Evolutionary conservation across 2,888 invertebrate genomes (phyloP), one percentile per base, ranked within the genome.

Genomic region (Drosophila formosana): DNA sequence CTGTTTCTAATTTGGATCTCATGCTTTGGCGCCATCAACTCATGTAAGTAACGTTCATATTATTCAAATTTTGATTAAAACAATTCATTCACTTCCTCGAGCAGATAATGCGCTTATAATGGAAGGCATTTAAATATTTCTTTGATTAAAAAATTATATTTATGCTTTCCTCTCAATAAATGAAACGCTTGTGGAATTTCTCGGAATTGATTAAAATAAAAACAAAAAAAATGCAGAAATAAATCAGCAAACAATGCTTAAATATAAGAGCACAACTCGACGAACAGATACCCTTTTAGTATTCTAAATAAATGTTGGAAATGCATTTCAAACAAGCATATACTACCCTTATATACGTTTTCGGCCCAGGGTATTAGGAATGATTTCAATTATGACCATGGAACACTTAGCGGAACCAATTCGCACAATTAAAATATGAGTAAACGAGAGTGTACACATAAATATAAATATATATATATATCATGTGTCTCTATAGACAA

Each of bases 11-110:
- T 67, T 32, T 61, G 56, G 72, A 73, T 77, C 77, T 70, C 67
- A 66, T 18, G 23, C 41, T 52, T 47, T 26, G 51, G 53, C 23
- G 49, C 37, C 55, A 43, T 25, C 11, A 26, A 3, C 28, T 68
- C 78, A 65, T 57, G 77, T 77, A 74, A 77, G 77, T 77, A 76
- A 49, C 32, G 32, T 0, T 25, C 60, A n/a, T 56, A 9, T 11
- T 11, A 45, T 37, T 46, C n/a, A 45, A 39, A 53, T 6, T 41
- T 30, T 30, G 7, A 6, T 26, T 9, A 45, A 49, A 34, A 41
- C 5, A 51, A 11, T 18, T 49, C 8, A 41, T 30, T 23, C 23
- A 46, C 46, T 57, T 51, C 50, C 64, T 56, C 6, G 6, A 28
- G 13, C 7, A 55, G 63, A 63, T 63, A 56, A 43, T 50, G 18